These are phyloP conservation scores for Genyomyrus donnyi DNA, from an alignment of 2,113 vertebrate genomes.

Conservation along the genomic window DNA sequence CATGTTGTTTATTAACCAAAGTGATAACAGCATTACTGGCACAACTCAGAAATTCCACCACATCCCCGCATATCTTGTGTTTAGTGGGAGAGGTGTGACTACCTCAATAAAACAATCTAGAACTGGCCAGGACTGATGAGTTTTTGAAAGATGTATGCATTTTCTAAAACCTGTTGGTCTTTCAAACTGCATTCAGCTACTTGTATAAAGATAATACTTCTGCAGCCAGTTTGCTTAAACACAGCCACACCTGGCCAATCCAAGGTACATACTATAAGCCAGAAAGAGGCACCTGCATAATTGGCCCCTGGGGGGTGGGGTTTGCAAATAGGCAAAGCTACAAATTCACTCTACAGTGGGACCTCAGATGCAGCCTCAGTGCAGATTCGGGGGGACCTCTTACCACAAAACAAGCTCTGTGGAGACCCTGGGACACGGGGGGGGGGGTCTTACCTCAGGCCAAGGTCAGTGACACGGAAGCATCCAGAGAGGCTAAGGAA, in stretches of 20 bases:
- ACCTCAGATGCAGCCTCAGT: background rate
- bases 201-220: background rate
- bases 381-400: background rate
- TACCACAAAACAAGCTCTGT: background rate
- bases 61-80: background rate
- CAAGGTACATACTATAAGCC: background rate
- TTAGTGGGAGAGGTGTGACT: background rate
- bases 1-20: background rate
- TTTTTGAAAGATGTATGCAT: background rate
- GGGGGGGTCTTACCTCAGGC: slow-evolving; percentile 73
- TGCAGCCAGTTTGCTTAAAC: background rate
- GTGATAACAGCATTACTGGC: background rate
- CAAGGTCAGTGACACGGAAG: slow-evolving; percentile 88
- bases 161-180: background rate
- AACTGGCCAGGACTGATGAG: background rate
- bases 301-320: background rate
- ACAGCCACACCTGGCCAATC: background rate
- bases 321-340: background rate
- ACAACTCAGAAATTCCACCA: background rate
- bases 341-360: background rate
- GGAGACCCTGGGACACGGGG: background rate
- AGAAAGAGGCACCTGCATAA: background rate
- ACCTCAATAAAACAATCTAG: background rate
- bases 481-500: slow-evolving; percentile 97
- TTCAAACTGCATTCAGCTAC: background rate